Percentiles rank a stretch among this genome's conserved stretches.
Conservation (phyloP, 2,888 invertebrate species). For the Trichopria drosophilae region DNA sequence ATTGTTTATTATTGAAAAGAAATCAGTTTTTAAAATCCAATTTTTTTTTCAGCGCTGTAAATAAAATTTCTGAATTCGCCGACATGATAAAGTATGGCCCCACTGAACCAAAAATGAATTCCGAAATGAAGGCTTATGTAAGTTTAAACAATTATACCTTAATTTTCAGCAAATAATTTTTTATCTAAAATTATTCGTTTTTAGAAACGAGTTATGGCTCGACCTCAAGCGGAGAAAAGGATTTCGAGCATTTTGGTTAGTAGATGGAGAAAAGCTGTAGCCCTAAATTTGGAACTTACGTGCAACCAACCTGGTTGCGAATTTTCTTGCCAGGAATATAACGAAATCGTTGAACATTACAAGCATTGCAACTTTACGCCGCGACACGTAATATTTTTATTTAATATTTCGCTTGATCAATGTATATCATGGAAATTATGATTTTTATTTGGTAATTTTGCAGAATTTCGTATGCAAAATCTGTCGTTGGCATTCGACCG, state of each 20-base stretch:
- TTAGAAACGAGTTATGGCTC: conserved; percentile 38
- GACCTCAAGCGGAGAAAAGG: conserved; percentile 32
- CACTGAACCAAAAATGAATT: conserved; percentile 30
- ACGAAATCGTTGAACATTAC: conserved; percentile 50
- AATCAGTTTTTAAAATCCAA: conserved; percentile 13
- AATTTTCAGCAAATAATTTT: conserved; percentile 8
- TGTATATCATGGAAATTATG: too few species aligned
- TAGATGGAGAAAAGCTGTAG: conserved; percentile 46
- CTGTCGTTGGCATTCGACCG: conserved; percentile 44
- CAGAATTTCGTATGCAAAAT: conserved; percentile 50
- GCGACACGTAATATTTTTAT: conserved; percentile 34
- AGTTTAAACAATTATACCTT: conserved; percentile 19
- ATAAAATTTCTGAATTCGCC: conserved; percentile 50
- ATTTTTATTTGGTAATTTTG: too few species aligned
- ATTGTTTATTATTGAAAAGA: conserved; percentile 28
- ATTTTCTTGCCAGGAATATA: conserved; percentile 38
- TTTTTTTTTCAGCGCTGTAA: conserved; percentile 46
- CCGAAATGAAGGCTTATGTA: conserved; percentile 31
- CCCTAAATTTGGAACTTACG: conserved; percentile 31
- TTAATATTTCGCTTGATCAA: conserved; percentile 13
- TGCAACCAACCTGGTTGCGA: conserved; percentile 51
- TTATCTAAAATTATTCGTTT: conserved; percentile 12
- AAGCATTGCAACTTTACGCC: conserved; percentile 45
- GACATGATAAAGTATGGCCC: conserved; percentile 38
- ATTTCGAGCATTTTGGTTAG: conserved; percentile 42